Evolutionary conservation across 2,888 invertebrate species (phyloP), one percentile per base, ranked within the genome.

Genomic region (Tiphia femorata): DNA sequence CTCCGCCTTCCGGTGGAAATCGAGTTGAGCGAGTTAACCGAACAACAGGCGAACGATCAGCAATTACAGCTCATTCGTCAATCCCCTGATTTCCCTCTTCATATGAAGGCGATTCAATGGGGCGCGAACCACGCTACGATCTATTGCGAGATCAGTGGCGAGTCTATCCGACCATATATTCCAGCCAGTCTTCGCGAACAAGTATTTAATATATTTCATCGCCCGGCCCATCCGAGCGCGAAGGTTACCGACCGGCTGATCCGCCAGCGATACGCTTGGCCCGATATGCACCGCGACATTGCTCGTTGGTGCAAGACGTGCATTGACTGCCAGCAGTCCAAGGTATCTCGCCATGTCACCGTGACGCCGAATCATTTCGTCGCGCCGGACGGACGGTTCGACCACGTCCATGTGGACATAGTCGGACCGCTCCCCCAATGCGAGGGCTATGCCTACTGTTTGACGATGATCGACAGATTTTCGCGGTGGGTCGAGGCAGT

Each of bases 211-310:
- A 1, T 16, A 2, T 17, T 38, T 4, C 38, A 37, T 6, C 19
- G 16, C 17, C 0, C 33, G 21, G 41, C 41, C 1, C 49, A 41
- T n/a, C 41, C 40, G 0, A 8, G 40, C 6, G 10, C 19, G 2
- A 42, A 17, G 17, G 19, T 43, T 5, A 43, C 38, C 2, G 49
- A 43, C n/a, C 41, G 41, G 0, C 12, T 25, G 0, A 10, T 53
- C 2, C 33, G 19, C 0, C 35, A 55, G 6, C 29, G 35, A 1
- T 55, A 33, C 19, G 40, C 44, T 0, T 49, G 40, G 43, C 49
- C 49, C 2, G 10, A 29, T n/a, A 40, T 49, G 30, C 49, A 43
- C 14, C 49, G 21, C 3, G 40, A 49, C 2, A 46, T 56, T 1
- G 7, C 40, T 1, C 19, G 16, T 4, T 42, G 46, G 35, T 27